Evolutionary conservation across 2,797 vertebrate species (phyloP), one percentile per base, ranked within the genome.

Genomic region (Dipus sagitta): DNA sequence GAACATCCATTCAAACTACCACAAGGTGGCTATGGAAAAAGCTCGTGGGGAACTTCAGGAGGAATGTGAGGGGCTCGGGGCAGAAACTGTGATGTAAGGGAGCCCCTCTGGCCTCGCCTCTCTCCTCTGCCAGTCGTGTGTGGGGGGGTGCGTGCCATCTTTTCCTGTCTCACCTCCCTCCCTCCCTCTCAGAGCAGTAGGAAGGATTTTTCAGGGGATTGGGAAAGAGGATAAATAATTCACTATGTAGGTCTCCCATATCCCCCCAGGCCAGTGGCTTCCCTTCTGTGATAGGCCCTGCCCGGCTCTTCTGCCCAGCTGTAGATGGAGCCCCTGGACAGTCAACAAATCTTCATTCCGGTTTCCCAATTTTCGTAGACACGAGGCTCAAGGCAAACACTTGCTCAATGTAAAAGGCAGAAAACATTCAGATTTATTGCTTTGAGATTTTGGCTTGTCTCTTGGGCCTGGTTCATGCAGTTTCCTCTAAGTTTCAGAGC

Each of bases 391-490:
- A 0, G 15, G 47, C 79, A 86, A 86, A 77, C 3, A 64, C 75
- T 88, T 70, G 84, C 95, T 97, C 95, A 79, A 18, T 23, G 6
- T 26, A 75, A 96, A 95, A 8, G 94, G 92, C 86, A 34, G 85
- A 74, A 90, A 95, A 52, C 18, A 6, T 90, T 95, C 93, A 94
- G 2, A 97, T 96, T 96, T 94, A 98, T 97, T 96, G 95, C 97
- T 97, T 93, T 95, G 97, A 98, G 97, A 96, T 74, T 92, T 72
- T 18, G 96, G 38, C 85, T 90, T 67, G 64, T 93, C 95, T 85
- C 96, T 95, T 96, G 96, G 97, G 97, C 96, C 94, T 96, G 96
- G 90, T 96, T 98, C 94, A 96, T 96, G 92, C 28, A 62, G 88
- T 94, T 97, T 90, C 88, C 79, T 95, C 64, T 52, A 88, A 95